Evolutionary conservation across 2,888 invertebrate genomes (phyloP).

Genomic region (Eupithecia insigniata): DNA sequence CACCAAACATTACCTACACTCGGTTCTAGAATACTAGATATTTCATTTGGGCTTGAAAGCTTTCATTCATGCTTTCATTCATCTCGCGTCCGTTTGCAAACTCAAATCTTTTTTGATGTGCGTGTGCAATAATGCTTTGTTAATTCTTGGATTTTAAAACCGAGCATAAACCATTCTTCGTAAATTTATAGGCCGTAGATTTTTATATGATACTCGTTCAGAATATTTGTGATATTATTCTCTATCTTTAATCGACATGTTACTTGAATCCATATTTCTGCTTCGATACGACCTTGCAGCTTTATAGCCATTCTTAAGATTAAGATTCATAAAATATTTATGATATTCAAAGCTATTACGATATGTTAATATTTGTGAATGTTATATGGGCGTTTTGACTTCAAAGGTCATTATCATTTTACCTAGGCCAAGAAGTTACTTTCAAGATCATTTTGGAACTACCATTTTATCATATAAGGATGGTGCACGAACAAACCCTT

Average conservation of each 20-base stretch:
- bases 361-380: conserved; percentile 1
- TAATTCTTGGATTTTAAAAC: too few relatives aligned
- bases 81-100: too few relatives aligned
- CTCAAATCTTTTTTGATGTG: too few relatives aligned
- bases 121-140: too few relatives aligned
- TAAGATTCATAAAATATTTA: conserved; percentile 4
- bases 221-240: neutral
- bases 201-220: neutral
- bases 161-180: neutral
- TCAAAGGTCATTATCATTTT: neutral
- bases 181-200: neutral
- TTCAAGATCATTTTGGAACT: neutral
- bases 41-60: too few relatives aligned
- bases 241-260: neutral
- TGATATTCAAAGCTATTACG: conserved; percentile 6
- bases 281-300: conserved; percentile 1
- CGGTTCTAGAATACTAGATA: too few relatives aligned
- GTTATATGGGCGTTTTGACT: neutral
- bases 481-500: conserved; percentile 5
- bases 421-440: neutral
- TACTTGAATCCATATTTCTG: neutral
- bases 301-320: neutral
- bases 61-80: too few relatives aligned
- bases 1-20: neutral
- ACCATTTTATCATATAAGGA: neutral